Conservation (phyloP, 2,888 invertebrate species). For the Halictus ligatus region DNA sequence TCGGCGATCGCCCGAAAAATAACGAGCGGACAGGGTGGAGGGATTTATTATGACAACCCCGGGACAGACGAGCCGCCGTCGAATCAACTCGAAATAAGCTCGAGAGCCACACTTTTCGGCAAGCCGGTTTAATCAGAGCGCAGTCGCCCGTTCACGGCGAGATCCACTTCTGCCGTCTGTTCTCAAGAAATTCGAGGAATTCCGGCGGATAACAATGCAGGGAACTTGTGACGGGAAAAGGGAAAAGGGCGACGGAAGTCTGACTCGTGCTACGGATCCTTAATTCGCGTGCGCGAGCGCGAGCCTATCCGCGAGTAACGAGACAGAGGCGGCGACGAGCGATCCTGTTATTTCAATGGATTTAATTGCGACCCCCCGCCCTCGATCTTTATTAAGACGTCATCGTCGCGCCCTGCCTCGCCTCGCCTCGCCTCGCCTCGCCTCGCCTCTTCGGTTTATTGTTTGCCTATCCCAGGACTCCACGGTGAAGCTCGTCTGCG, state of each 20-base stretch:
- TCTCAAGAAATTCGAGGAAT: constrained; percentile 55
- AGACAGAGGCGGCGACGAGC: constrained; percentile 37
- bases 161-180: constrained; percentile 61
- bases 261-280: constrained; percentile 30
- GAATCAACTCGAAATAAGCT: constrained; percentile 44
- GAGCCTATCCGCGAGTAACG: constrained; percentile 31
- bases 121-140: constrained; percentile 70
- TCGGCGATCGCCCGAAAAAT: neutral
- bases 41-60: constrained; percentile 26
- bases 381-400: constrained; percentile 37
- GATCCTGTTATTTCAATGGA: constrained; percentile 56
- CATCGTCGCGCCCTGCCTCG: neutral
- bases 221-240: constrained; percentile 18
- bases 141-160: constrained; percentile 62
- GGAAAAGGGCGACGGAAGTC: constrained; percentile 25
- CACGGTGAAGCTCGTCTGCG: neutral
- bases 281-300: constrained; percentile 35
- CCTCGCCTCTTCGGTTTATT: constrained; percentile 29
- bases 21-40: neutral
- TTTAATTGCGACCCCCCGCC: constrained; percentile 46
- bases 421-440: too few species aligned
- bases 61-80: constrained; percentile 18
- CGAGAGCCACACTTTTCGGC: constrained; percentile 52
- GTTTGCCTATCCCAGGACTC: constrained; percentile 16
- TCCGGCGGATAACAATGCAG: constrained; percentile 53